phyloP scores from a whole-genome alignment of 2,888 invertebrate species.

The Lasioglossum calceatum region DNA sequence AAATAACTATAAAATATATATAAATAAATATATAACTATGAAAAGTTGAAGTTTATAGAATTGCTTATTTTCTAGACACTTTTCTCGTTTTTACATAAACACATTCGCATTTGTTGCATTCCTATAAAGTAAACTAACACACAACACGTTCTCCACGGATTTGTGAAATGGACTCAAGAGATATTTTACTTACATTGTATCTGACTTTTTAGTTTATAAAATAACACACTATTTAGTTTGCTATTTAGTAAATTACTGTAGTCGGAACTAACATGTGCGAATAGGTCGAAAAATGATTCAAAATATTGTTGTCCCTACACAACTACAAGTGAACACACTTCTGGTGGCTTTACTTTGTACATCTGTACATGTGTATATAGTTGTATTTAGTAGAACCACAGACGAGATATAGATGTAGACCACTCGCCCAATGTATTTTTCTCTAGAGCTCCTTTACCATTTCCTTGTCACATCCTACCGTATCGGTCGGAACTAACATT shows the following conservation, averaged over 20 bases:
- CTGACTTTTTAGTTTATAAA: not conserved
- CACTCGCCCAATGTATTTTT: too few relatives aligned
- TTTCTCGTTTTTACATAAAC: not conserved
- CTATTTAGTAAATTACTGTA: not conserved
- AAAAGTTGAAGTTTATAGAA: not conserved
- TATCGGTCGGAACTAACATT: too few relatives aligned
- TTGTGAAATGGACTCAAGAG: not conserved
- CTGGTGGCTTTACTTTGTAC: not conserved
- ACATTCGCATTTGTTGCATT: not conserved
- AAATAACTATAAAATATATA: not conserved
- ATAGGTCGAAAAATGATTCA: not conserved
- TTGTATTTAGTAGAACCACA: too few relatives aligned
- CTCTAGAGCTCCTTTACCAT: too few relatives aligned
- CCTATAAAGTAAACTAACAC: not conserved
- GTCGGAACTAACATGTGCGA: not conserved
- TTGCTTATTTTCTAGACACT: not conserved
- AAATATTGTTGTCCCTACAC: not conserved
- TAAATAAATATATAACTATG: not conserved
- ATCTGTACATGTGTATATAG: not conserved
- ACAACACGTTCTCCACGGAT: not conserved
- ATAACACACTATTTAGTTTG: not conserved
- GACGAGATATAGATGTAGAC: too few relatives aligned
- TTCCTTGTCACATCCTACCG: too few relatives aligned
- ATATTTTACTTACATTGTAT: slow-evolving; percentile 13
- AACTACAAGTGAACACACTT: not conserved